These are phyloP conservation scores for Esox masquinongy DNA, from an alignment of 2,797 vertebrate genomes.

Conservation along the genomic window DNA sequence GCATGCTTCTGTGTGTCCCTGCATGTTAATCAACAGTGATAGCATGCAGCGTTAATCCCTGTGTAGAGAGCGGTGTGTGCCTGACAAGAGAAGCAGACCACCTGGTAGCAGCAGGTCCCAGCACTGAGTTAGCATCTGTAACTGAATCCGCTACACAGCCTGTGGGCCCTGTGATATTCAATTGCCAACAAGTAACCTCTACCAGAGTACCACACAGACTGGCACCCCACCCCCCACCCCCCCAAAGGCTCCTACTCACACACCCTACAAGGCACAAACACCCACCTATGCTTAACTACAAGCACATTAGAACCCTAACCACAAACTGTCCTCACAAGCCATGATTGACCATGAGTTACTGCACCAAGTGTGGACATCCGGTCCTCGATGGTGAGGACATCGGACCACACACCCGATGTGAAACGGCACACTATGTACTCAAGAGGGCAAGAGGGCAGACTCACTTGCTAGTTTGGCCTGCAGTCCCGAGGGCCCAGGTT, in stretches of 20 bases:
- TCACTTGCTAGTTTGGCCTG: conserved; percentile 99
- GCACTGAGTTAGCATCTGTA: conserved; percentile 37
- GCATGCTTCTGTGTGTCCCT: conserved; percentile 5
- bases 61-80: not conserved
- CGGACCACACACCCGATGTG: not conserved
- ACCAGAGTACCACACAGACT: conserved; percentile 24
- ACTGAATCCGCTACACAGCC: conserved; percentile 36
- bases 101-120: conserved; percentile 26
- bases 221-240: too few relatives aligned
- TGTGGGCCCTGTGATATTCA: conserved; percentile 48
- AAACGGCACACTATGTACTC: not conserved
- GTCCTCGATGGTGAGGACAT: too few relatives aligned
- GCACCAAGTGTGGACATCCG: too few relatives aligned
- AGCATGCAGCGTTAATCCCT: not conserved
- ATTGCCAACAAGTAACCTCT: conserved; percentile 33
- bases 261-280: not conserved
- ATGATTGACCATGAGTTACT: not conserved
- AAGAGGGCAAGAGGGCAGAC: conserved; percentile 57
- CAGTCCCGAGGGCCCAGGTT: conserved; percentile 99
- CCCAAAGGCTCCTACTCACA: not conserved
- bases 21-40: not conserved
- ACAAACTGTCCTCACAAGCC: not conserved
- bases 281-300: not conserved
- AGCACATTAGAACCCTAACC: not conserved
- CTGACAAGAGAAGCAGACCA: not conserved